Evolutionary conservation across 2,888 invertebrate genomes (phyloP), one percentile per base, ranked within the genome.

Genomic region (Andrena trimmerana): DNA sequence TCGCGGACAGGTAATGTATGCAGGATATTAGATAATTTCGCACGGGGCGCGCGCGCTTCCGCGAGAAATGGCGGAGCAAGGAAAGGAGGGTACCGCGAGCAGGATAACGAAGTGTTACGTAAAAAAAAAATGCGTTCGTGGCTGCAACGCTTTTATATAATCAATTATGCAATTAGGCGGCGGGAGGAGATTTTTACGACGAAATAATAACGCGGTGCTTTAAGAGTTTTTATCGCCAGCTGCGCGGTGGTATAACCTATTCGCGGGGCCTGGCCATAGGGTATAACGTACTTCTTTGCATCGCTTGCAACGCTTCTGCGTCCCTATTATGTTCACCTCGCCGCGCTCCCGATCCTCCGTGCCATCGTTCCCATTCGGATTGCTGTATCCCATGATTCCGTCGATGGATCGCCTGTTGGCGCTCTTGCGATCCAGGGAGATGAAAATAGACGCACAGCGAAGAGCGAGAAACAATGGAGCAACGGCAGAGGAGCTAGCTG

Each of bases 11-110:
- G 42, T 80, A 62, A 59, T 63, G 60, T 48, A 73, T 59, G 69
- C 81, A 69, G 82, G 82, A 83, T 73, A 83, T 83, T 82, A 69
- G 75, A 77, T 82, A 76, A 83, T 82, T 83, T 70, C 50, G 59
- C 69, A 20, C 59, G 62, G 33, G 13, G 42, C 42, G 50, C 50
- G 59, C 5, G 13, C 59, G 50, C 75, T 81, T 81, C 82, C 81
- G 81, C 81, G 82, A 81, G 81, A 81, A 74, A 73, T 65, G 82
- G 42, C 36, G 36, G 36, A 27, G 48, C 29, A 50, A 62, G 62
- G 60, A 48, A 62, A 76, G 52, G 52, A 20, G 75, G 27, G 27
- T 24, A 54, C 20, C 20, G 29, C 59, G 57, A n/a, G 42, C 48
- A 76, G 33, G 33, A 73, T 62, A 60, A 78, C 75, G 36, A 59